Percentiles rank a stretch among this genome's conserved stretches.
Evolutionary conservation across 2,797 vertebrate genomes (phyloP).

Genomic region (Etheostoma nigrum): DNA sequence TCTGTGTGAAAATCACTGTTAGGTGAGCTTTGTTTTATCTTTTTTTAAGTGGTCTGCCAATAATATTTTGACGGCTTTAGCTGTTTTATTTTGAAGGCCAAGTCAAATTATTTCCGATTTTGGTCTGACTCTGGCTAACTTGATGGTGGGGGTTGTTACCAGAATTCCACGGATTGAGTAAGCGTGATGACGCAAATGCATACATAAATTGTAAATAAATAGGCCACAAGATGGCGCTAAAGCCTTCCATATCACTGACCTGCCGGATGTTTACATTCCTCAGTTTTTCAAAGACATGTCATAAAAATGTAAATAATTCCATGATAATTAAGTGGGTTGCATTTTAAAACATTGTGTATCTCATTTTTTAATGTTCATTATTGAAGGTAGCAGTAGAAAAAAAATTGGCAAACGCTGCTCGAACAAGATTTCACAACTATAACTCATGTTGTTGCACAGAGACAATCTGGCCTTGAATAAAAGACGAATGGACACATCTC

Average conservation of each 20-base stretch:
- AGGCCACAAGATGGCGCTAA: constrained; percentile 47
- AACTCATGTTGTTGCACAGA: neutral
- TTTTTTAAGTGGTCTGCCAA: neutral
- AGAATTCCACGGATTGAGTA: constrained; percentile 32
- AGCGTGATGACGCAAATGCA: constrained; percentile 54
- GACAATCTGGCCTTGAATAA: neutral
- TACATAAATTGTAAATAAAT: rapidly evolving
- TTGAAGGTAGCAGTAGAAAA: constrained; percentile 7
- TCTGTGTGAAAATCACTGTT: neutral
- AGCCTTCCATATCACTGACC: neutral
- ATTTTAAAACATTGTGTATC: neutral
- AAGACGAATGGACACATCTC: neutral
- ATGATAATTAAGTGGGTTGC: neutral
- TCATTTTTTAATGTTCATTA: neutral
- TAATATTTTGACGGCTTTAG: rapidly evolving
- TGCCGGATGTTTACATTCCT: neutral
- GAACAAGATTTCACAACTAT: neutral
- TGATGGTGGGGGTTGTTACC: neutral
- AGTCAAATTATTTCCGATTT: rapidly evolving
- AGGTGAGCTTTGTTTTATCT: rapidly evolving
- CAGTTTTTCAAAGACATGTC: neutral
- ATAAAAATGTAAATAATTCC: neutral
- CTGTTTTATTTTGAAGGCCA: constrained; percentile 43
- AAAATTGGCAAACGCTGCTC: neutral
- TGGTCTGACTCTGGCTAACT: neutral